Conservation (phyloP, 1,140 invertebrate genomes). For the Helicoverpa armigera region DNA sequence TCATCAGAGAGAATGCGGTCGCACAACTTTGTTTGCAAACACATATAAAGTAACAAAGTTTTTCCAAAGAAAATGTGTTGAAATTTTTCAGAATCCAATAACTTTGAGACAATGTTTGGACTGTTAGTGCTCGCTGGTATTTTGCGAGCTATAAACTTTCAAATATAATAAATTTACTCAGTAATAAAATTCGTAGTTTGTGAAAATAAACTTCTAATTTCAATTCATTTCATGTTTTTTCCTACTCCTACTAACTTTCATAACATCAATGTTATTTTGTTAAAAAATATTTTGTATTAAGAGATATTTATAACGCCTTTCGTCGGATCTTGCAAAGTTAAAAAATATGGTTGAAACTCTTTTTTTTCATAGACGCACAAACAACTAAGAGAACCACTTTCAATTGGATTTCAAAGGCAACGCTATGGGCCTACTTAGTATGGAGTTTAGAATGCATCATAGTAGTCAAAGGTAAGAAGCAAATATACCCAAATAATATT, state of each 20-base stretch:
- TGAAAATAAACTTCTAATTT: background rate
- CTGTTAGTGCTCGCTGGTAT: slow-evolving; percentile 7
- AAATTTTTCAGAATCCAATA: slow-evolving; percentile 45
- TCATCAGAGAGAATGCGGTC: slow-evolving; percentile 42
- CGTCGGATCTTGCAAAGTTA: background rate
- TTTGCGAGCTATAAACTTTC: slow-evolving; percentile 22
- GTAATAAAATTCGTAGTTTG: background rate
- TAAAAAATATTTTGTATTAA: too few relatives aligned
- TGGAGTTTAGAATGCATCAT: slow-evolving; percentile 86
- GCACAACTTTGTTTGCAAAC: slow-evolving; percentile 26
- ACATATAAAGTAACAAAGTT: slow-evolving; percentile 36
- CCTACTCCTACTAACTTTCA: too few relatives aligned
- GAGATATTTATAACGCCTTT: too few relatives aligned
- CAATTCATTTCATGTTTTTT: too few relatives aligned
- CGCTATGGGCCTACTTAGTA: slow-evolving; percentile 87
- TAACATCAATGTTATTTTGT: too few relatives aligned
- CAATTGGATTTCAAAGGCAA: slow-evolving; percentile 87
- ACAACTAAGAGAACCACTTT: slow-evolving; percentile 86
- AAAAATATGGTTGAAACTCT: background rate
- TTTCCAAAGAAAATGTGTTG: slow-evolving; percentile 32
- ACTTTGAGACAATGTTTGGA: slow-evolving; percentile 44
- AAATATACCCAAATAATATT: background rate
- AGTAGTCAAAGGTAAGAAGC: slow-evolving; percentile 81
- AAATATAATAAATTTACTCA: slow-evolving; percentile 34
- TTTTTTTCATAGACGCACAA: slow-evolving; percentile 70